A percentile compares a stretch with the other conserved stretches of the same genome.
Conservation (phyloP, 2,113 vertebrate species). For the Aegotheles bennettii region DNA sequence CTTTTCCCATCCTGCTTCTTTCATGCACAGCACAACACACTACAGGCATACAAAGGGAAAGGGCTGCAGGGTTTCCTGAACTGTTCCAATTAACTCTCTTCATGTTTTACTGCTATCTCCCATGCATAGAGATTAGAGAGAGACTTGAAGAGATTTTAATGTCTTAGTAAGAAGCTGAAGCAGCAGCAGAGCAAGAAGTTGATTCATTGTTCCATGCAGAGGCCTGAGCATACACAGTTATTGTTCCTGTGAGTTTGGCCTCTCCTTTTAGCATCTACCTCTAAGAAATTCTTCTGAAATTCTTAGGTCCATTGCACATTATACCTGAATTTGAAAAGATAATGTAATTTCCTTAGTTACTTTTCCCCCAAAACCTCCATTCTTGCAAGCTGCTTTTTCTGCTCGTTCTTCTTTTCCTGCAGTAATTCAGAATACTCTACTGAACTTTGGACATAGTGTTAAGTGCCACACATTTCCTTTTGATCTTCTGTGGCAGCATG, state of each 20-base stretch:
- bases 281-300: neutral
- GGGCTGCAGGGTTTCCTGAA: neutral
- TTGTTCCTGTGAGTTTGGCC: neutral
- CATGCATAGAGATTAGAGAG: neutral
- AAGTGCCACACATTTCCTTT: neutral
- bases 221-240: neutral
- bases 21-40: neutral
- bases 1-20: neutral
- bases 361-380: neutral
- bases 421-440: neutral
- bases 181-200: neutral
- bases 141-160: neutral
- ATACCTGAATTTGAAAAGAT: neutral
- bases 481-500: neutral
- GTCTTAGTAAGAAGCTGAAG: neutral
- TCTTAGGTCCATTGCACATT: neutral
- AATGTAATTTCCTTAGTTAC: neutral
- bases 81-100: neutral
- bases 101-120: neutral
- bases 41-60: neutral
- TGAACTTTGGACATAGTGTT: neutral
- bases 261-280: neutral
- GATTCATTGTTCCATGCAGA: neutral
- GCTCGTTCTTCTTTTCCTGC: neutral
- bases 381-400: neutral